A percentile compares a stretch with the other conserved stretches of the same genome.
phyloP scores from a whole-genome alignment of 2,888 invertebrate genomes.

The Heterodera filipjevi region DNA sequence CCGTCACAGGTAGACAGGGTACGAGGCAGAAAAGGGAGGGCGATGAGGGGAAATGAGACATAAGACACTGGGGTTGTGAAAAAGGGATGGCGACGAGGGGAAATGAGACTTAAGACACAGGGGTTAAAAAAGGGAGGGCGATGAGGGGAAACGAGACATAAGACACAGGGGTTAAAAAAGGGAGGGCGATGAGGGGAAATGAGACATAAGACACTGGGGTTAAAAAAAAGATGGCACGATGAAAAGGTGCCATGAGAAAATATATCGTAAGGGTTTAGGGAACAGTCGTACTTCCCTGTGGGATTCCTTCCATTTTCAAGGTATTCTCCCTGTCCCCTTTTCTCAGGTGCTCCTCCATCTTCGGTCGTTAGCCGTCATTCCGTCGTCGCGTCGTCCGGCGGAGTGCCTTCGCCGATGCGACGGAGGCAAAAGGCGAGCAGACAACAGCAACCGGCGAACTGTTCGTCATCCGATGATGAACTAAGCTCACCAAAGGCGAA shows the following conservation, averaged over 20 bases:
- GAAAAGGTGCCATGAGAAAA: not conserved
- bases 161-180: too few relatives aligned
- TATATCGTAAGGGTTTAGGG: too few relatives aligned
- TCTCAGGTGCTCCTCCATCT: not conserved
- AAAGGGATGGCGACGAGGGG: not conserved
- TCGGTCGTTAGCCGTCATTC: not conserved
- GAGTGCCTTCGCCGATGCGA: conserved; percentile 13
- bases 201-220: conserved; percentile 11
- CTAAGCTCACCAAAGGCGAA: conserved; percentile 22
- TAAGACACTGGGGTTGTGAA: too few relatives aligned
- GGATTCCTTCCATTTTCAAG: too few relatives aligned
- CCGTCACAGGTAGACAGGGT: not conserved
- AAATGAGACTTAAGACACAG: too few relatives aligned
- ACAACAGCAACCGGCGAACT: conserved; percentile 10
- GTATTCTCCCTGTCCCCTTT: too few relatives aligned
- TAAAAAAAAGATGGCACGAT: not conserved
- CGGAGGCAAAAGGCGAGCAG: conserved; percentile 18
- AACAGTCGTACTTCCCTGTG: too few relatives aligned
- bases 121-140: not conserved
- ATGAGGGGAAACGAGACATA: not conserved
- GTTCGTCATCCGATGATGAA: conserved; percentile 27
- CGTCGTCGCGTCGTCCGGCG: not conserved
- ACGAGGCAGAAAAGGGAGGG: not conserved
- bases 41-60: not conserved
- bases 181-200: not conserved